A percentile compares a stretch with the other conserved stretches of the same genome.
These are phyloP conservation scores for Ispidina picta DNA, from an alignment of 2,797 vertebrate genomes.

Conservation along the genomic window DNA sequence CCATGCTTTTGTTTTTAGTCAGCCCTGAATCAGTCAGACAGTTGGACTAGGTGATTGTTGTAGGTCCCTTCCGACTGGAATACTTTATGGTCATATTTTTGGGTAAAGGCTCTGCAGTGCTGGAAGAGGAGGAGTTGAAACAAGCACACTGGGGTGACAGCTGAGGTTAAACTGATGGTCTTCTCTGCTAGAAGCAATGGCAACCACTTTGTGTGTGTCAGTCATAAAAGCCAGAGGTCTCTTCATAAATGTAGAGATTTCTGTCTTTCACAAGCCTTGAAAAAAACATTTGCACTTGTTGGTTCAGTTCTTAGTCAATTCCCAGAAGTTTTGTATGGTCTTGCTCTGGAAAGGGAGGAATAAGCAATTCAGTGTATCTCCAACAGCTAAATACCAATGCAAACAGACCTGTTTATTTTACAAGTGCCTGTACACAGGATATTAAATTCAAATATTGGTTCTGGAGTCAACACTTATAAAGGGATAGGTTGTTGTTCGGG, in stretches of 20 bases:
- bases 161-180: neutral
- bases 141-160: neutral
- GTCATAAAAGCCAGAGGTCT: neutral
- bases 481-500: neutral
- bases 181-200: neutral
- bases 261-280: neutral
- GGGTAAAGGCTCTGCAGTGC: neutral
- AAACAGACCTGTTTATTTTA: slow-evolving; percentile 27
- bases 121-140: neutral
- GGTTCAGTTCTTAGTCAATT: neutral
- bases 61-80: neutral
- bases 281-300: neutral
- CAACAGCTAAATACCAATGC: neutral
- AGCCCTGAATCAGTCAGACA: neutral
- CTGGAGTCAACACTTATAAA: neutral
- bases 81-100: neutral
- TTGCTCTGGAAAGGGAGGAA: neutral
- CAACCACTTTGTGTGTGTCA: neutral
- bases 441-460: slow-evolving; percentile 64
- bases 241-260: neutral
- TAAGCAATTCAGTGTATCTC: neutral
- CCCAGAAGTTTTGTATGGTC: neutral
- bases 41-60: neutral
- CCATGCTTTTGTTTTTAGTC: neutral
- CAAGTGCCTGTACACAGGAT: slow-evolving; percentile 1